Conservation (phyloP, 2,113 vertebrate species). For the Sturnira hondurensis region DNA sequence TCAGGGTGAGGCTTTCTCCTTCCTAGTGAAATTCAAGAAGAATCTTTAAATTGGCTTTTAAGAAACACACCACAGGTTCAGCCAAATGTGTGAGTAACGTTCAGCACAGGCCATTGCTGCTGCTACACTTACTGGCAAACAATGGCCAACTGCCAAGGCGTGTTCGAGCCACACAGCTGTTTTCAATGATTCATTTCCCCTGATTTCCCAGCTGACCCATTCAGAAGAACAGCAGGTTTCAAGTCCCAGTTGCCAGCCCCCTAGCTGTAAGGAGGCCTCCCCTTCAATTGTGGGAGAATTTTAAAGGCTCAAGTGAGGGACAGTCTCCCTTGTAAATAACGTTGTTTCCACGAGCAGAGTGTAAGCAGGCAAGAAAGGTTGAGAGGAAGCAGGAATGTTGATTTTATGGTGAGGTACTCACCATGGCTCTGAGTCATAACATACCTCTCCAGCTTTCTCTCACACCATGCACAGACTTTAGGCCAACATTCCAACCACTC, state of each 20-base stretch:
- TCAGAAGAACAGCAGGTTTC: slow-evolving; percentile 38
- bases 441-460: not conserved
- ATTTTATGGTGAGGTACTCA: not conserved
- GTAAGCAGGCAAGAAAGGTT: not conserved
- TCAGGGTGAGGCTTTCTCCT: not conserved
- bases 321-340: not conserved
- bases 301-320: not conserved
- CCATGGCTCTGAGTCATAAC: not conserved
- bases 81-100: not conserved
- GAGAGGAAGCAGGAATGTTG: not conserved
- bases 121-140: slow-evolving; percentile 64
- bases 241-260: slow-evolving; percentile 42
- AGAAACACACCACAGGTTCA: not conserved
- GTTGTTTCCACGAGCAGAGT: not conserved
- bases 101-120: slow-evolving; percentile 19
- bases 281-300: slow-evolving; percentile 1
- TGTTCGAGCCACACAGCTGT: slow-evolving; percentile 67
- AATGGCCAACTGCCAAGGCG: slow-evolving; percentile 60
- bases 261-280: not conserved
- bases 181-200: slow-evolving; percentile 77
- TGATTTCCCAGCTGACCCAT: slow-evolving; percentile 73
- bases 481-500: not conserved
- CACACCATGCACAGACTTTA: not conserved
- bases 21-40: not conserved
- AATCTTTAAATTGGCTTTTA: not conserved